Evolutionary conservation across 2,113 vertebrate species (phyloP), one percentile per base, ranked within the genome.

Genomic region (Microtus oregoni): DNA sequence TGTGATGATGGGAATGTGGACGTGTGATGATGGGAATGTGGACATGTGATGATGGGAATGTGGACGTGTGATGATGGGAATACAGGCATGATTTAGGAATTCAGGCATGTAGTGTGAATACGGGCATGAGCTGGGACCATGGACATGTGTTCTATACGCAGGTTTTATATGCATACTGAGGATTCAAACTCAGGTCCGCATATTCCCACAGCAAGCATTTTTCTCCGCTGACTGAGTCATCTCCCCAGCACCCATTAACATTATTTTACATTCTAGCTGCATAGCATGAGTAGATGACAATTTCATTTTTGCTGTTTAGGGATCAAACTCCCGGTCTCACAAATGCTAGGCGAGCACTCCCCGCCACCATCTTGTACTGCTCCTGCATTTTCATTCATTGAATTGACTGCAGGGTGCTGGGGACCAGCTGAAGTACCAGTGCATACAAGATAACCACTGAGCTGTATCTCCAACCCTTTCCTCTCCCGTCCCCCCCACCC

Each of bases 211-310:
- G 4, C 28, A 65, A 63, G 13, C 38, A 44, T 41, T 61, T 61
- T 83, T 8, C 26, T 85, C 63, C 20, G 58, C 24, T 65, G 35
- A 28, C 24, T 41, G 26, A 65, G 38, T 30, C 26, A 19, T 19
- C 38, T 19, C 82, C 52, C 61, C 58, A 65, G 38, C 38, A 17
- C n/a, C 38, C 26, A 82, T 85, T 93, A 55, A 30, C 72, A 89
- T 87, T 70, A 87, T 79, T 91, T 93, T 91, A 96, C 47, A 75
- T 50, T 89, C 75, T 83, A 58, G 55, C 19, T 75, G 11, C 65
- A n/a, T 7, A 91, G 44, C 72, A 67, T 72, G 13, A 35, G n/a
- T 85, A 78, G 65, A 83, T 3, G 47, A n/a, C 58, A 78, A 38
- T 85, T 86, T 58, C 22, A n/a, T 58, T n/a, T 35, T 58, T 10